These are phyloP conservation scores for Cottoperca gobio DNA, from an alignment of 2,797 vertebrate genomes.

Conservation along the genomic window DNA sequence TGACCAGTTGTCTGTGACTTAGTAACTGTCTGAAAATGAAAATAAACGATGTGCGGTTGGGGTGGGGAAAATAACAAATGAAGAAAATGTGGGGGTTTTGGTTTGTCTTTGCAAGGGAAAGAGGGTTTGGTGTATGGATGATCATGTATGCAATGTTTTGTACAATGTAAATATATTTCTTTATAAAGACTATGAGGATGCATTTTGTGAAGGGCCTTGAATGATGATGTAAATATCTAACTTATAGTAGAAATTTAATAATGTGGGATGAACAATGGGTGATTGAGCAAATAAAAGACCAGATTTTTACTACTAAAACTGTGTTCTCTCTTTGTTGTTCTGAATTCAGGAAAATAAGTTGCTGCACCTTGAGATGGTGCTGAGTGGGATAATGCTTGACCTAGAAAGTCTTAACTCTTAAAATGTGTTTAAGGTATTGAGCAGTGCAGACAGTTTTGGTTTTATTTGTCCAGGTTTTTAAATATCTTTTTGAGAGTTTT, in stretches of 20 bases:
- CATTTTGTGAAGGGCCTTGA: slow-evolving; percentile 71
- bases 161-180: slow-evolving; percentile 82
- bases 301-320: slow-evolving; percentile 63
- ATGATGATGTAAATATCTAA: slow-evolving; percentile 86
- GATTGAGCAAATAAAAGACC: slow-evolving; percentile 77
- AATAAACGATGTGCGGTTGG: not conserved
- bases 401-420: not conserved
- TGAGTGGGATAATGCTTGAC: not conserved
- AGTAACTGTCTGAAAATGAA: slow-evolving; percentile 19
- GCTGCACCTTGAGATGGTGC: not conserved
- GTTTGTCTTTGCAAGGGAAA: slow-evolving; percentile 19
- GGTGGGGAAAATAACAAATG: slow-evolving; percentile 1
- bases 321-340: not conserved
- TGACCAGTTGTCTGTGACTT: slow-evolving; percentile 67
- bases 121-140: slow-evolving; percentile 47
- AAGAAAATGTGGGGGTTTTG: slow-evolving; percentile 26
- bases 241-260: slow-evolving; percentile 78
- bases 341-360: not conserved
- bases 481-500: too few relatives aligned
- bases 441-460: too few relatives aligned
- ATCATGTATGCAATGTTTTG: slow-evolving; percentile 80
- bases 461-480: too few relatives aligned
- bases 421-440: not conserved
- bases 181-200: slow-evolving; percentile 74
- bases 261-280: slow-evolving; percentile 57